Evolutionary conservation across 2,113 vertebrate genomes (phyloP).

Genomic region (Oreotrochilus melanogaster): DNA sequence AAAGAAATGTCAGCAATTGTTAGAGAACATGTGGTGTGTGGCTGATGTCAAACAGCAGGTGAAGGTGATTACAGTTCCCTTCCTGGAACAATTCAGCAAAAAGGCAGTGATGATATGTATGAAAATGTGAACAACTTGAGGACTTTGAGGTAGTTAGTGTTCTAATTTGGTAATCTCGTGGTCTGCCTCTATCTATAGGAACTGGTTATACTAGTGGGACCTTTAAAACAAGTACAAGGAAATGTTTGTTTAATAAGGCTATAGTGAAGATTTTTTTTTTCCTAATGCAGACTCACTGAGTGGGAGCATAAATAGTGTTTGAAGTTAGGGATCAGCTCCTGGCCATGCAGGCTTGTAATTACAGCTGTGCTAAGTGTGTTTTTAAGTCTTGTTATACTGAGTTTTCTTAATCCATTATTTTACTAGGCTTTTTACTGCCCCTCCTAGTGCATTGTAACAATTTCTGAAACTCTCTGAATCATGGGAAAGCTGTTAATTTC

Average conservation of each 20-base stretch:
- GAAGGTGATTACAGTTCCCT: background rate
- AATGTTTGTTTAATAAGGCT: constrained; percentile 17
- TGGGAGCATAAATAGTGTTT: background rate
- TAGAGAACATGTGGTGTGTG: background rate
- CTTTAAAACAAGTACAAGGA: constrained; percentile 20
- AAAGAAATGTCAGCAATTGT: background rate
- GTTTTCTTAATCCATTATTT: constrained; percentile 49
- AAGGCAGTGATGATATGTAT: background rate
- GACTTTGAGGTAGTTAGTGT: background rate
- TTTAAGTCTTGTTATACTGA: background rate
- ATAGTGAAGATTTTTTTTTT: background rate
- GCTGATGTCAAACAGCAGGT: background rate
- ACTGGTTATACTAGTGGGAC: background rate
- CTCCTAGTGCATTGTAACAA: background rate
- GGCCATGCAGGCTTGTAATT: constrained; percentile 52
- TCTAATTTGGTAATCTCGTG: background rate
- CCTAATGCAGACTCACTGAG: background rate
- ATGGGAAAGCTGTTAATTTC: background rate
- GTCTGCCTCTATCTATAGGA: background rate
- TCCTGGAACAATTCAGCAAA: background rate
- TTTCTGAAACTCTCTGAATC: constrained; percentile 4
- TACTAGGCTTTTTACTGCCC: background rate
- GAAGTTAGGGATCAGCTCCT: constrained; percentile 35
- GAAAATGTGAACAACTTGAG: background rate
- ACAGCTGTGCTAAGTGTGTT: constrained; percentile 37